phyloP scores from a whole-genome alignment of 2,888 invertebrate species.

The Drosophila siamana region DNA sequence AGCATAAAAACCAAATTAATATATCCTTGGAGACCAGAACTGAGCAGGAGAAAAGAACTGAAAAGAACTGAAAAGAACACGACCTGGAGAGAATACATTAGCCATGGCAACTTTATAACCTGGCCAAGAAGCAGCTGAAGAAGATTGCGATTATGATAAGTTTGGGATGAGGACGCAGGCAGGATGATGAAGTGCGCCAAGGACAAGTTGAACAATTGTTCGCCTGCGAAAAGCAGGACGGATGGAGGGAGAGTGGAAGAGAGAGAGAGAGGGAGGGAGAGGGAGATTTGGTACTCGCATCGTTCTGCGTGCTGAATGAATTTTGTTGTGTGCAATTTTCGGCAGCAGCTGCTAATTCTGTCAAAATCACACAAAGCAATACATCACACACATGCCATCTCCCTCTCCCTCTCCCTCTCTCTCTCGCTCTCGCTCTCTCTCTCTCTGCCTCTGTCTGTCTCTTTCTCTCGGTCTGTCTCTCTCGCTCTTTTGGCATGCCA shows the following conservation, averaged over 20 bases:
- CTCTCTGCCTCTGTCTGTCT: not conserved
- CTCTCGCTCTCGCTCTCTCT: not conserved
- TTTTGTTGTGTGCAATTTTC: conserved; percentile 71
- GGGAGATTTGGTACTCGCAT: not conserved
- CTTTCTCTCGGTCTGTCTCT: not conserved
- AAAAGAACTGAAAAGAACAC: no score
- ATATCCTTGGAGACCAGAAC: conserved; percentile 76
- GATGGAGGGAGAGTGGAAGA: not conserved
- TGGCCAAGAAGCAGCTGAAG: conserved; percentile 10
- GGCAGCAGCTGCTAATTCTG: conserved; percentile 78
- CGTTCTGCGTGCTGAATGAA: conserved; percentile 3
- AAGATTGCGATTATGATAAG: not conserved
- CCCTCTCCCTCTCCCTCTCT: not conserved
- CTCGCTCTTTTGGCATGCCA: conserved; percentile 30
- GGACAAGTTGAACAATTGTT: conserved; percentile 11
- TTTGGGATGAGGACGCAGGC: not conserved
- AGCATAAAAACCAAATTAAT: conserved; percentile 78
- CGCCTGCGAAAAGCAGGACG: not conserved
- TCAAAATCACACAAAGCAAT: conserved; percentile 79
- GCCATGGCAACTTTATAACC: conserved; percentile 35
- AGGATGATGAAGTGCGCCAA: conserved; percentile 20
- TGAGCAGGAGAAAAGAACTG: no score
- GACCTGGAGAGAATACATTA: conserved; percentile 16
- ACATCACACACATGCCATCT: conserved; percentile 62
- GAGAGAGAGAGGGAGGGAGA: not conserved